These are phyloP conservation scores for Cremastinae sp. DNA, from an alignment of 2,888 invertebrate species.

Conservation along the genomic window DNA sequence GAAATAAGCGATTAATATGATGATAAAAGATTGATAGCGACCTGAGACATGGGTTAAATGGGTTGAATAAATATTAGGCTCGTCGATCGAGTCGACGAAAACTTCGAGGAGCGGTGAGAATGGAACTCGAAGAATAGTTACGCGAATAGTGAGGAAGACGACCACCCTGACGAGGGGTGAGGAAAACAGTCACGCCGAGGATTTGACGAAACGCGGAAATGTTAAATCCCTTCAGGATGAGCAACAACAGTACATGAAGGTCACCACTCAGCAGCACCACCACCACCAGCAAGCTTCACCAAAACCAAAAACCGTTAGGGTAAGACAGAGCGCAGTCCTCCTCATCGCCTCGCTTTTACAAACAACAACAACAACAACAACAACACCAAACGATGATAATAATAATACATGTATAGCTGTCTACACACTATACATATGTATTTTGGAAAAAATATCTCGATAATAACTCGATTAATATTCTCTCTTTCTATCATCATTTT, in stretches of 20 bases:
- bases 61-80: conserved; percentile 75
- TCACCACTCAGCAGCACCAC: no score
- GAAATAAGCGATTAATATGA: conserved; percentile 3
- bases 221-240: conserved; percentile 83
- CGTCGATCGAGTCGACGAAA: conserved; percentile 91
- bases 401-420: no score
- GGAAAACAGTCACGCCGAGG: conserved; percentile 88
- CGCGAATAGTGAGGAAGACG: conserved; percentile 92
- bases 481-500: no score
- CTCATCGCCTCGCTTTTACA: no score
- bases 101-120: conserved; percentile 90
- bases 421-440: no score
- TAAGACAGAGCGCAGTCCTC: no score
- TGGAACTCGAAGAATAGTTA: conserved; percentile 91
- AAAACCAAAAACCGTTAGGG: conserved; percentile 90
- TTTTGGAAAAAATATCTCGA: no score
- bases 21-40: conserved; percentile 8
- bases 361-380: no score
- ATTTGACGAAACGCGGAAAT: conserved; percentile 84
- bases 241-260: conserved; percentile 72
- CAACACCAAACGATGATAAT: no score
- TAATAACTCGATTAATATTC: no score
- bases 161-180: conserved; percentile 94
- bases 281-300: conserved; percentile 83
- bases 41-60: no score